Conservation (phyloP, 2,797 vertebrate genomes). For the Neosilurus mollespiculum region DNA sequence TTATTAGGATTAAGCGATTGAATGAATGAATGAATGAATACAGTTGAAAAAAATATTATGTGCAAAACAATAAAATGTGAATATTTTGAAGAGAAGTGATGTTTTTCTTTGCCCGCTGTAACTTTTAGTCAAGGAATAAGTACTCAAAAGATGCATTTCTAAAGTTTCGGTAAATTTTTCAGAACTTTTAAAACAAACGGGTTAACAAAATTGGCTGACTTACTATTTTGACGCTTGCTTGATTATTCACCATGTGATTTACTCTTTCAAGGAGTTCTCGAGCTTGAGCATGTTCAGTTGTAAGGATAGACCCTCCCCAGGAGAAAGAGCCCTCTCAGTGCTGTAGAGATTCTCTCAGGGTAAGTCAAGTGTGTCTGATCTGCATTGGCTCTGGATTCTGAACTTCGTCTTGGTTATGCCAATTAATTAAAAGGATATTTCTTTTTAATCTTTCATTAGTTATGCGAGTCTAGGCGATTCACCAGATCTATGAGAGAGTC, state of each 20-base stretch:
- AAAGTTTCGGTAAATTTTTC: neutral
- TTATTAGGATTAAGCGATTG: too few species aligned
- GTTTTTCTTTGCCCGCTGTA: neutral
- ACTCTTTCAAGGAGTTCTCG: neutral
- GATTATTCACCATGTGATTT: neutral
- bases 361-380: neutral
- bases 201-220: neutral
- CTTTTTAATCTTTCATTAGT: slow-evolving; percentile 11
- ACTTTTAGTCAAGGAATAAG: neutral
- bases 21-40: too few species aligned
- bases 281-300: neutral
- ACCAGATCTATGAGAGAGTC: neutral
- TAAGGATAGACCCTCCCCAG: neutral
- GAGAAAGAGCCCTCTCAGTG: neutral
- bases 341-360: neutral
- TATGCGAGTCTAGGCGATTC: neutral
- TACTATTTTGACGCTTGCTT: neutral
- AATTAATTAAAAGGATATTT: slow-evolving; percentile 5
- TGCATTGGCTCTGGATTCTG: neutral
- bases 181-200: neutral
- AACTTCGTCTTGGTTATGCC: neutral
- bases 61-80: too few species aligned
- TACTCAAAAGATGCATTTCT: neutral
- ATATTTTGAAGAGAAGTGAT: too few species aligned
- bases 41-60: too few species aligned